Base-by-base conservation (phyloP, 2,888 invertebrate genomes). In the Spodoptera picta region DNA sequence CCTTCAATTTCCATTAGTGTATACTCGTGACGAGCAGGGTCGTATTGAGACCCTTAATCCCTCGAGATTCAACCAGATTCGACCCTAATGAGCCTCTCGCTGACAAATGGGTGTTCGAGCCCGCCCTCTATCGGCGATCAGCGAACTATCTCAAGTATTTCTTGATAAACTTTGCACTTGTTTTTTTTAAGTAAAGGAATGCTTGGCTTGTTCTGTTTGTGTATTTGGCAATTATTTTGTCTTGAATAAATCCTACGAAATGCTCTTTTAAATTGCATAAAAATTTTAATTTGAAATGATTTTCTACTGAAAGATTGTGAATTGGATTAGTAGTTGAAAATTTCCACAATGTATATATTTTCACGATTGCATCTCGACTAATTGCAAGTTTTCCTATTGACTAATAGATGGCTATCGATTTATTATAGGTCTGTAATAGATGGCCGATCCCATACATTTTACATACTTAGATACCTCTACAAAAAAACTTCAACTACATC, bases 81-180 rank as follows among this genome's bases (percentile, higher is more conserved):
- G 87, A 87, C 89, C 90, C 88, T 92, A 93, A 93, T 92, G 92
- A 91, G 91, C 83, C 85, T 87, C 84, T 81, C 75, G 79, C 86
- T 93, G 91, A 94, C 87, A 94, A 93, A 94, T 91, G 88, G 90
- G 77, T 82, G 83, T 82, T 81, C 80, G 81, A 75, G 84, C 83
- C 88, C 92, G 91, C 92, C 92, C 91, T 89, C 92, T 92, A 89
- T 90, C 88, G 90, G 87, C 85, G 87, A 93, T 92, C 90, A 90
- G 83, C 79, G 85, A 88, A 90, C 89, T 88, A 91, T 88, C 87
- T 86, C 80, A 84, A 86, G 83, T 86, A 84, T 80, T 74, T 60
- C 51, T 73, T 81, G 79, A 84, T 84, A 84, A 74, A 77, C 72
- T 81, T 79, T 82, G 72, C 78, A 75, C 78, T 81, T 75, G 59